Base-by-base conservation (phyloP, 2,797 vertebrate genomes). In the Girardinus metallicus region DNA sequence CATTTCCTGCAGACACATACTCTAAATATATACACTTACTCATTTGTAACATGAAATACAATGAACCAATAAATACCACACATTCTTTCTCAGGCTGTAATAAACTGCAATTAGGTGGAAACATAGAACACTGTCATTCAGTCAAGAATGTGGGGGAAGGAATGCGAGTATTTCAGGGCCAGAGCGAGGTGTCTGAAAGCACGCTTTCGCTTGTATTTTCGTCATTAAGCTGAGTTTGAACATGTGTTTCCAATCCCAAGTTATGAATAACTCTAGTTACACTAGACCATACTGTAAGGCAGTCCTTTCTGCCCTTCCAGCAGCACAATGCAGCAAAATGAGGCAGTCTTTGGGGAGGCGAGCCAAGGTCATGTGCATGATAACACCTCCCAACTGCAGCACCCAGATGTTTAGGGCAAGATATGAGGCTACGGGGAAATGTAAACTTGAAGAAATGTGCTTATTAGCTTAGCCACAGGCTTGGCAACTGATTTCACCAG, bases 61-160 rank as follows among this genome's bases (percentile, higher is more conserved):
- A 83, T 78, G 79, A 89, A 55, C 76, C 85, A 91, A 91, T 90
- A 91, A 91, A 93, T 93, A 81, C 92, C 91, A 88, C 75, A 82
- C 87, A 93, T 95, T 94, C 93, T 91, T 94, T 91, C 90, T 80
- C 88, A 91, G 88, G 78, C 90, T 90, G 90, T 91, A 93, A 64
- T 92, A 94, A 95, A 94, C 92, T 93, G 91, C 93, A 94, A 95
- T 95, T 95, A 95, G 92, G 87, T 89, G 83, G 85, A 92, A 86
- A 90, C 18, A 5, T 89, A 91, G 88, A 93, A 90, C 89, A 91
- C 91, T 92, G 92, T 93, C 93, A 93, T 94, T 95, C 91, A 85
- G 78, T 78, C 85, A 90, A 93, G 90, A 93, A 93, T 92, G 90
- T 79, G 74, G 76, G 70, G 84, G 84, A 82, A 93, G 88, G 92